Conservation (phyloP, 2,888 invertebrate species). For the Leucozona laternaria region DNA sequence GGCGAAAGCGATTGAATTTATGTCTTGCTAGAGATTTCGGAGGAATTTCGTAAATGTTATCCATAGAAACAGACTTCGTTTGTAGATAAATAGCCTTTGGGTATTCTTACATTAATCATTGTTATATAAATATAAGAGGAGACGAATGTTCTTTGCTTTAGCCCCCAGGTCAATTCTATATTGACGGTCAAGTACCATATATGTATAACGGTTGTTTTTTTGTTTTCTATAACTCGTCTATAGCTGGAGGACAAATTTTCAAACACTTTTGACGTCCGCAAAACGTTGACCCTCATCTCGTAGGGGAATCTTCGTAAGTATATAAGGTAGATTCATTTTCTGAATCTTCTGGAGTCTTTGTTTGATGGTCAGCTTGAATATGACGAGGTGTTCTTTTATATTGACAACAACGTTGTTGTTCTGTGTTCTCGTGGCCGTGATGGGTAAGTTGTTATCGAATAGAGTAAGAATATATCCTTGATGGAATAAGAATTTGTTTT, state of each 20-base stretch:
- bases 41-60: conserved; percentile 9
- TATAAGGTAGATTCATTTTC: conserved; percentile 42
- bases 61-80: conserved; percentile 21
- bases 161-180: conserved; percentile 57
- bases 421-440: conserved; percentile 14
- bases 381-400: conserved; percentile 37
- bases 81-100: conserved; percentile 32
- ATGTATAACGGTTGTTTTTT: conserved; percentile 53
- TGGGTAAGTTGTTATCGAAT: conserved; percentile 46
- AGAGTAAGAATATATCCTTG: background rate
- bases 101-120: conserved; percentile 66
- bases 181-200: conserved; percentile 58
- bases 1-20: conserved; percentile 55
- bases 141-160: conserved; percentile 43
- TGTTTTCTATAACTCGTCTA: conserved; percentile 23
- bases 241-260: conserved; percentile 40
- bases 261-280: conserved; percentile 28
- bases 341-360: conserved; percentile 40
- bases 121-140: conserved; percentile 12
- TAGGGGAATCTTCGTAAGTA: conserved; percentile 32
- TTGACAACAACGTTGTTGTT: conserved; percentile 17
- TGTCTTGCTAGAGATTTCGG: conserved; percentile 4
- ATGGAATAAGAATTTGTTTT: background rate
- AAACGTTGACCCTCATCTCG: conserved; percentile 65
- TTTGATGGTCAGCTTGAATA: conserved; percentile 47